Conservation (phyloP, 2,888 invertebrate genomes). For the Colostygia pectinataria region DNA sequence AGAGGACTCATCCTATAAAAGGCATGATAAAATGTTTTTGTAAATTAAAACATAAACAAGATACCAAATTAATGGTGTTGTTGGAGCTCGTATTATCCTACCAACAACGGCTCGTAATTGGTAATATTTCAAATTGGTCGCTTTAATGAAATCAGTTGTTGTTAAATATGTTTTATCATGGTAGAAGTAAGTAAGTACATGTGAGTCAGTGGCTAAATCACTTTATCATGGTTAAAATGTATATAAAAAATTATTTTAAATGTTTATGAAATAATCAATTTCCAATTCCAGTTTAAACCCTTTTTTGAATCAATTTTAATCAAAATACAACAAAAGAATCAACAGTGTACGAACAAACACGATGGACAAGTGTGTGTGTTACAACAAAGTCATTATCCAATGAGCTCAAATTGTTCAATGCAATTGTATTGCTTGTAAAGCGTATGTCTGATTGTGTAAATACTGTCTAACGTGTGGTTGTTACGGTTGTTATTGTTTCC, state of each 20-base stretch:
- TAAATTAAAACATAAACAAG: constrained; percentile 21
- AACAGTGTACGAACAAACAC: constrained; percentile 24
- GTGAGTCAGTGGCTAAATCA: no score
- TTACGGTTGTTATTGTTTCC: constrained; percentile 13
- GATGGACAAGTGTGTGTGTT: constrained; percentile 37
- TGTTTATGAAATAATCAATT: no score
- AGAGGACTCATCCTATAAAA: constrained; percentile 13
- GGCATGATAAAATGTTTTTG: constrained; percentile 20
- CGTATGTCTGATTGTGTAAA: constrained; percentile 8
- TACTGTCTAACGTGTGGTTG: constrained; percentile 13
- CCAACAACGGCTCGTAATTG: not conserved
- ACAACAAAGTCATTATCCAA: constrained; percentile 43
- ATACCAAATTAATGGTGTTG: constrained; percentile 5
- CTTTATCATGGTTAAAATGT: no score
- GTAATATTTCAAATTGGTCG: not conserved
- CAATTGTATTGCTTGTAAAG: constrained; percentile 20
- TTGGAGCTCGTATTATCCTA: constrained; percentile 4
- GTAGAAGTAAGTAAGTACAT: no score
- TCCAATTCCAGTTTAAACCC: no score
- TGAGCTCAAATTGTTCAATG: constrained; percentile 31
- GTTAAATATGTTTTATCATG: no score
- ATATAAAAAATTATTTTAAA: no score
- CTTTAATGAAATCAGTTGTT: not conserved
- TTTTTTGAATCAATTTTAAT: no score
- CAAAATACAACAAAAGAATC: not conserved